These are phyloP conservation scores for Nomada lathburiana DNA, from an alignment of 2,888 invertebrate species.

Conservation along the genomic window DNA sequence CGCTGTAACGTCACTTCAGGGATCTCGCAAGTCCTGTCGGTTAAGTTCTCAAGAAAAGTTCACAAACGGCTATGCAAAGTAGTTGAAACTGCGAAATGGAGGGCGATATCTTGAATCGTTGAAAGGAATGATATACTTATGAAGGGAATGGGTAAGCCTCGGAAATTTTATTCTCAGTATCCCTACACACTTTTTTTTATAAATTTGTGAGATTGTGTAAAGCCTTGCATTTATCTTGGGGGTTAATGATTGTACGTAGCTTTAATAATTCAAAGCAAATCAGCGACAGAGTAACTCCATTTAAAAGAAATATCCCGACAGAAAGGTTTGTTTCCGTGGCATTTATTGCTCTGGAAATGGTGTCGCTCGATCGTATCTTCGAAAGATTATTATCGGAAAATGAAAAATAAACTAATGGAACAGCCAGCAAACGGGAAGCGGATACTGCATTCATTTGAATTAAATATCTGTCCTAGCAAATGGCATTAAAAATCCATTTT, in stretches of 20 bases:
- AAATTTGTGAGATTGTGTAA: not conserved
- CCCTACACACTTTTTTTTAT: not conserved
- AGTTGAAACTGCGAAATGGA: constrained; percentile 42
- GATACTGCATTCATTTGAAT: constrained; percentile 26
- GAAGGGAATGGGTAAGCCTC: constrained; percentile 1
- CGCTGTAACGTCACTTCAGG: constrained; percentile 42
- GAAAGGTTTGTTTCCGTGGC: not conserved
- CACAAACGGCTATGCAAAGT: constrained; percentile 52
- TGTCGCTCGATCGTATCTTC: constrained; percentile 23
- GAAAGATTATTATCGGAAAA: constrained; percentile 29
- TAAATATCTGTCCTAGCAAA: not conserved
- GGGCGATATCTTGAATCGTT: constrained; percentile 42
- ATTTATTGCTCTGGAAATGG: constrained; percentile 12
- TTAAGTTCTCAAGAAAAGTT: constrained; percentile 61
- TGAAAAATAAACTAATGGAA: constrained; percentile 18
- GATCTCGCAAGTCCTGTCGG: constrained; percentile 51
- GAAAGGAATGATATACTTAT: constrained; percentile 44
- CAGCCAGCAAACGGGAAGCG: not conserved
- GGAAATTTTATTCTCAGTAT: constrained; percentile 15
- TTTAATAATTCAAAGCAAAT: not conserved
- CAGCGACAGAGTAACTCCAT: not conserved
- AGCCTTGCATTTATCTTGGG: not conserved
- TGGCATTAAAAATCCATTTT: not conserved
- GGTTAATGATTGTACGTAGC: not conserved
- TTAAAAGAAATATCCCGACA: constrained; percentile 12